phyloP scores from a whole-genome alignment of 2,113 vertebrate genomes.

The Chionodraco myersi region DNA sequence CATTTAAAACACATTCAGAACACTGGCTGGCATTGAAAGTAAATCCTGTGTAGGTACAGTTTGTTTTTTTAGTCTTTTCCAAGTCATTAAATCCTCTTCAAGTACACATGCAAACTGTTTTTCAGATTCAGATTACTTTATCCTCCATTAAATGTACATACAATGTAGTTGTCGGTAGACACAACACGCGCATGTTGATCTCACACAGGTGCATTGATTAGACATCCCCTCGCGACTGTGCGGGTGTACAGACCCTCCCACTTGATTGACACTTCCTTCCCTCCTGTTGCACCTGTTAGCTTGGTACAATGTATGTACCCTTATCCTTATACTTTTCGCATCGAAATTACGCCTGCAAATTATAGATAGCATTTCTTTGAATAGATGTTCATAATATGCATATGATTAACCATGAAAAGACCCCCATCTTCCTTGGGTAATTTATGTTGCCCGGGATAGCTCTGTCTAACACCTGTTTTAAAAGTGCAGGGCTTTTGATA shows the following conservation, averaged over 20 bases:
- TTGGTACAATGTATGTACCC: background rate
- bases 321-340: background rate
- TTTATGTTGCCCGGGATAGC: too few relatives aligned
- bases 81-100: too few relatives aligned
- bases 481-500: background rate
- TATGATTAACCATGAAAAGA: background rate
- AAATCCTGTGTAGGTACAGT: constrained; percentile 10
- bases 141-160: too few relatives aligned
- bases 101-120: too few relatives aligned
- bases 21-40: constrained; percentile 37
- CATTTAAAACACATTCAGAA: constrained; percentile 40
- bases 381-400: background rate
- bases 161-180: background rate
- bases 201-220: constrained; percentile 1
- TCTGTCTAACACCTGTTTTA: background rate
- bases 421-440: background rate
- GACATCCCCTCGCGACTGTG: background rate
- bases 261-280: background rate
- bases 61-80: too few relatives aligned
- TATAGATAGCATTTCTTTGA: background rate
- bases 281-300: background rate
- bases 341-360: background rate
- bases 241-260: background rate
- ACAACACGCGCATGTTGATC: too few relatives aligned
- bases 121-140: too few relatives aligned